phyloP scores from a whole-genome alignment of 2,113 vertebrate species.

The Phrynosoma platyrhinos region DNA sequence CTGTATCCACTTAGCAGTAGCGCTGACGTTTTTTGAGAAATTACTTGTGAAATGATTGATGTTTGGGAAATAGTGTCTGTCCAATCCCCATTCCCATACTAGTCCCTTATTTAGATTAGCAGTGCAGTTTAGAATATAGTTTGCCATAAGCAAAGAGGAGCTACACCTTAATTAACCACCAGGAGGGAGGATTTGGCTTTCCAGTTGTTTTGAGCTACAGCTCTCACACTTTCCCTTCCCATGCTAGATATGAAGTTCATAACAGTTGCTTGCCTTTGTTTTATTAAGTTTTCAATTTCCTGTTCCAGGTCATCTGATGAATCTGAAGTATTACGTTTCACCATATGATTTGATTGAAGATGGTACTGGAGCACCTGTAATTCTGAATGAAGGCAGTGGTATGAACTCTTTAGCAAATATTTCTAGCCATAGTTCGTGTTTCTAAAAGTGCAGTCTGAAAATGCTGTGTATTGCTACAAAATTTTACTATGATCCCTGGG shows the following conservation, averaged over 20 bases:
- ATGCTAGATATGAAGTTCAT: neutral
- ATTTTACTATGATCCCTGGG: neutral
- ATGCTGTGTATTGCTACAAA: neutral
- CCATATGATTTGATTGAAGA: slow-evolving; percentile 96
- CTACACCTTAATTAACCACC: neutral
- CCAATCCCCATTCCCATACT: neutral
- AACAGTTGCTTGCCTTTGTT: no score
- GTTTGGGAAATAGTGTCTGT: neutral
- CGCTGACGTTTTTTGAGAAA: neutral
- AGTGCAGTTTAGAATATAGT: neutral
- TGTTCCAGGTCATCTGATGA: slow-evolving; percentile 89
- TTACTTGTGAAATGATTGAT: neutral
- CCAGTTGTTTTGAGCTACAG: no score
- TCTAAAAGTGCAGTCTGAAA: neutral
- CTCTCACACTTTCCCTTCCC: neutral
- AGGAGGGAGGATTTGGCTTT: no score
- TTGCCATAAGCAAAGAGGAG: neutral
- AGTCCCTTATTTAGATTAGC: neutral
- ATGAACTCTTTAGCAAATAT: neutral
- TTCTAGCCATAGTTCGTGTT: neutral
- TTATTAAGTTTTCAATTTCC: slow-evolving; percentile 5
- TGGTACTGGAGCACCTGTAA: slow-evolving; percentile 83
- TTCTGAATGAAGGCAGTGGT: slow-evolving; percentile 87
- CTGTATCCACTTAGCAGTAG: neutral
- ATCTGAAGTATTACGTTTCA: slow-evolving; percentile 95